Evolutionary conservation across 2,888 invertebrate genomes (phyloP), one percentile per base, ranked within the genome.

Genomic region (Hylaea fasciaria): DNA sequence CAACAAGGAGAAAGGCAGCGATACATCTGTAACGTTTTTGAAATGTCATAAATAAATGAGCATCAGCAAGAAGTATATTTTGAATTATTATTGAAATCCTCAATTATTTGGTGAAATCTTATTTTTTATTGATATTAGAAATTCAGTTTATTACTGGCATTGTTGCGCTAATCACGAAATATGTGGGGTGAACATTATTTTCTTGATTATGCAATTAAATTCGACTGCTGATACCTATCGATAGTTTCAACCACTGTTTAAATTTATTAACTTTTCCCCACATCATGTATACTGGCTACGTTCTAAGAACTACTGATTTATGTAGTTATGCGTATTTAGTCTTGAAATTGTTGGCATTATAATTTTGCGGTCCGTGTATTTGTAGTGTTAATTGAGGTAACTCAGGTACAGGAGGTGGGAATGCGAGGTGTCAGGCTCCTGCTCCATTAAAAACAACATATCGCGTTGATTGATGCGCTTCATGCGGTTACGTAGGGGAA

Each of bases 401-500:
- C 95, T 94, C 85, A 95, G 96, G 89, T 95, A 97, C 55, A 97
- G 93, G 83, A 95, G 93, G 72, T 94, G 89, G 82, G 96, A 96
- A 89, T 95, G 95, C 86, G 96, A 94, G 65, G 95, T 95, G 76
- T 98, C 96, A 76, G 95, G 95, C 80, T 99, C 98, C 80, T 97
- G 97, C 87, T 99, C 99, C 89, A 99, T 94, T 56, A 98, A 94
- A 90, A 97, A 98, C 74, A 98, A 93, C 85, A 99, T 94, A 92
- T 99, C 99, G 70, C 98, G 94, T 77, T 97, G 94, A 84, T 97
- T 98, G 74, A 98, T 98, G 73, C 99, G 95, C 89, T 99, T 99
- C 74, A 98, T 95, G 55, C 99, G 95, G 60, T 98, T 97, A 72
- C 97, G 94, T 75, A 96, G 87, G 44, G 96, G 95, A 79, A 96